Percentiles rank a stretch among this genome's conserved stretches.
These are phyloP conservation scores for Syndactyla subalaris DNA, from an alignment of 2,797 vertebrate genomes.

Conservation along the genomic window DNA sequence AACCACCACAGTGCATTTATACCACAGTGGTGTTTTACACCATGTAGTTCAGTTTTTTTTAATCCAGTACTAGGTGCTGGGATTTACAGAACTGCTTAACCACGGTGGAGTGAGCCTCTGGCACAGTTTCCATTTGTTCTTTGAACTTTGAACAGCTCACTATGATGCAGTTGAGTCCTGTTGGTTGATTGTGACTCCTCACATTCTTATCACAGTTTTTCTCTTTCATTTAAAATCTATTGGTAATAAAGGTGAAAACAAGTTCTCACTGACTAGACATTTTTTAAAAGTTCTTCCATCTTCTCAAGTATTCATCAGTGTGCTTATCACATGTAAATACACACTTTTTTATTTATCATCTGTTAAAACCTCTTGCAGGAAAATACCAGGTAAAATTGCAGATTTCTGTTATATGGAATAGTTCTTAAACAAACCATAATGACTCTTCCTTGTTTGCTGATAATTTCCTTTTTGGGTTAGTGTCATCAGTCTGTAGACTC, in stretches of 20 bases:
- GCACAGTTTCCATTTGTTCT: background rate
- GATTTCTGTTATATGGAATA: background rate
- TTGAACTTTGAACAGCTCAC: constrained; percentile 37
- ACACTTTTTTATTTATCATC: background rate
- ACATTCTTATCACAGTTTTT: background rate
- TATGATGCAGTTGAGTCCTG: background rate
- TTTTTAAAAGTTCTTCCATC: background rate
- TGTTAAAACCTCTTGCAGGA: background rate
- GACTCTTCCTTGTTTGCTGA: background rate
- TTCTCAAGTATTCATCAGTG: background rate
- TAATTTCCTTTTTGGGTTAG: background rate
- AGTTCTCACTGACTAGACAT: background rate
- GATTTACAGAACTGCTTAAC: background rate
- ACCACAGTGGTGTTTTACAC: background rate
- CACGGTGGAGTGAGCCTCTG: background rate
- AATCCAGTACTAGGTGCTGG: background rate
- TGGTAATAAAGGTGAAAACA: background rate
- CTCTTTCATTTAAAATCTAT: background rate
- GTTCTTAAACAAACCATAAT: background rate
- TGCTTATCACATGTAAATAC: background rate
- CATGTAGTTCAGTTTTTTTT: background rate
- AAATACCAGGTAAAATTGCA: background rate
- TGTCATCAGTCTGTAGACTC: background rate
- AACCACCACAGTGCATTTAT: background rate
- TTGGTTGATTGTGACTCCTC: background rate